Conservation (phyloP, 1,140 invertebrate genomes). For the Hestina assimilis region DNA sequence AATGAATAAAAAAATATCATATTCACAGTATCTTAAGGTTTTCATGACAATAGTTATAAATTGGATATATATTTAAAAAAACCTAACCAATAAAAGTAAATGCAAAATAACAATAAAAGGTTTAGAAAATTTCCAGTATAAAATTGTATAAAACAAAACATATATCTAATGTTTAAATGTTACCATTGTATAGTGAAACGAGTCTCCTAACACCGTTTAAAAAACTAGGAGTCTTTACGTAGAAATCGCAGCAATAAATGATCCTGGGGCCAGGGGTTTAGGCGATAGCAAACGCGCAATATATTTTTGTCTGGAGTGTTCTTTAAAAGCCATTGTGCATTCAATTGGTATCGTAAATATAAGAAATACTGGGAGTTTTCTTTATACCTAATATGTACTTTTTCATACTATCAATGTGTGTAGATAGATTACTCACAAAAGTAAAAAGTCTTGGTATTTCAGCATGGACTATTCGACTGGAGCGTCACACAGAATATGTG, state of each 20-base stretch:
- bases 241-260: conserved; percentile 34
- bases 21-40: too few relatives aligned
- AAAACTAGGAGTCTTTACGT: conserved; percentile 34
- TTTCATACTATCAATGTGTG: background rate
- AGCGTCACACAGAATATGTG: too few relatives aligned
- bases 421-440: too few relatives aligned
- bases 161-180: conserved; percentile 15
- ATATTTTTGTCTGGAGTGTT: conserved; percentile 24
- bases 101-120: background rate
- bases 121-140: background rate
- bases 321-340: conserved; percentile 23
- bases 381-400: background rate
- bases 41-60: too few relatives aligned
- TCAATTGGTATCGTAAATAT: conserved; percentile 20
- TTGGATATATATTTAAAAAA: background rate
- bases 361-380: background rate
- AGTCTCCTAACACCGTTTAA: conserved; percentile 37
- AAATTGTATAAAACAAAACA: conserved; percentile 6
- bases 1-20: too few relatives aligned
- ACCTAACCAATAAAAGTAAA: background rate
- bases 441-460: too few relatives aligned
- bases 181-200: conserved; percentile 21
- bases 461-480: too few relatives aligned
- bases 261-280: conserved; percentile 30
- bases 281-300: conserved; percentile 20